Base-by-base conservation (phyloP, 2,113 vertebrate species). In the Polypterus bichir region DNA sequence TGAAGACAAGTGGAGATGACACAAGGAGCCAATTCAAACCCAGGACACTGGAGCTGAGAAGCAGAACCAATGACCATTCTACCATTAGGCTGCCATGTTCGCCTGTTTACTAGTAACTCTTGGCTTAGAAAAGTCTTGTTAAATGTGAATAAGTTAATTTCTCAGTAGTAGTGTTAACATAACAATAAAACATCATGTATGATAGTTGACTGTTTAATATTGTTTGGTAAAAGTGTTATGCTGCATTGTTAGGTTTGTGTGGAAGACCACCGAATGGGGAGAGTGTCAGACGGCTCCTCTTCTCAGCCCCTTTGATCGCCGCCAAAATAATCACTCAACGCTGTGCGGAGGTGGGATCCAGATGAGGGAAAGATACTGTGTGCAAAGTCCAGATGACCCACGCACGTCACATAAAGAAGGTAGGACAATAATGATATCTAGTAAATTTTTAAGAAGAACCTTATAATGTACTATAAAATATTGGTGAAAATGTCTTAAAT, bases 321-420 rank as follows among this genome's bases (percentile, higher is more conserved):
- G 63, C 5, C 79, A 69, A 3, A 75, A 70, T 44, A 83, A 84
- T 67, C 67, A 78, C 1, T 67, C 59, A 6, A 57, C 73, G 9
- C 73, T 91, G 9, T 99, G 96, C 62, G 96, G 96, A 69, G 90
- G 89, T 8, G 96, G 96, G n/a, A 76, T 94, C 70, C 91, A 97
- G 73, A 88, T 74, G 60, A 87, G 95, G 7, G 87, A 92, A 63
- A 90, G 88, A 5, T 97, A 88, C 76, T 99, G 96, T 27, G 81
- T 80, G 60, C 92, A 92, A 73, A 77, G 82, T 64, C 7, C 69
- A 2, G 59, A 75, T 49, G 81, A 80, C 0, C 64, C 64, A 0
- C 27, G 27, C 27, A 62, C 77, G 48, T 58, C 70, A 9, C 77
- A 76, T 60, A 93, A 88, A 77, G 91, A 97, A 82, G 92, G 96